phyloP scores from a whole-genome alignment of 2,113 vertebrate species.

The Xiphophorus hellerii region DNA sequence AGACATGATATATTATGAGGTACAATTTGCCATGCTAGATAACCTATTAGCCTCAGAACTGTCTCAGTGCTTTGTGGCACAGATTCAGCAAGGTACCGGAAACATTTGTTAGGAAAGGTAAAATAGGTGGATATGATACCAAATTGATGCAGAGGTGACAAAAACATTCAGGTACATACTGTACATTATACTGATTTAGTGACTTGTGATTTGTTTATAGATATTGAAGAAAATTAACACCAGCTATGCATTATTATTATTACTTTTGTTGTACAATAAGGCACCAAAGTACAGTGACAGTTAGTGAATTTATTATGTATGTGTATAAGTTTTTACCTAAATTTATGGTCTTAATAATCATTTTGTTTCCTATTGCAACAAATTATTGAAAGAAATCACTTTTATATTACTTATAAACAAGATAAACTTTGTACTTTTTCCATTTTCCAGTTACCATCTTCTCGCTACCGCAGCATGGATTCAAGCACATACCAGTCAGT shows the following conservation, averaged over 20 bases:
- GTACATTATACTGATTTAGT: neutral
- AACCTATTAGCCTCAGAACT: neutral
- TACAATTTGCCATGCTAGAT: neutral
- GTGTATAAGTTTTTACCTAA: no score
- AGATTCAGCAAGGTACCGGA: neutral
- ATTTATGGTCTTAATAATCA: no score
- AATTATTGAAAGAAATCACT: neutral
- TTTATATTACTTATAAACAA: neutral
- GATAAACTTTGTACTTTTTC: neutral
- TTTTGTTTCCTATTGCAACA: neutral
- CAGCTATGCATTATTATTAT: no score
- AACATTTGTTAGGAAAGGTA: no score
- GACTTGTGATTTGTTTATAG: no score
- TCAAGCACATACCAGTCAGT: conserved; percentile 31
- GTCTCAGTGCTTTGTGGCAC: neutral
- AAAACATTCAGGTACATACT: neutral
- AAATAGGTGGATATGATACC: no score
- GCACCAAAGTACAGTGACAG: no score
- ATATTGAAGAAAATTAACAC: neutral
- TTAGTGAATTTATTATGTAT: no score
- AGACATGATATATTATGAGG: no score
- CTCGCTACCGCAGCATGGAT: conserved; percentile 24
- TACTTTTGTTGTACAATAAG: no score
- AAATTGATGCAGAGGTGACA: neutral
- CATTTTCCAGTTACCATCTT: conserved; percentile 7